Conservation (phyloP, 2,888 invertebrate genomes). For the Mimumesa dahlbomi region DNA sequence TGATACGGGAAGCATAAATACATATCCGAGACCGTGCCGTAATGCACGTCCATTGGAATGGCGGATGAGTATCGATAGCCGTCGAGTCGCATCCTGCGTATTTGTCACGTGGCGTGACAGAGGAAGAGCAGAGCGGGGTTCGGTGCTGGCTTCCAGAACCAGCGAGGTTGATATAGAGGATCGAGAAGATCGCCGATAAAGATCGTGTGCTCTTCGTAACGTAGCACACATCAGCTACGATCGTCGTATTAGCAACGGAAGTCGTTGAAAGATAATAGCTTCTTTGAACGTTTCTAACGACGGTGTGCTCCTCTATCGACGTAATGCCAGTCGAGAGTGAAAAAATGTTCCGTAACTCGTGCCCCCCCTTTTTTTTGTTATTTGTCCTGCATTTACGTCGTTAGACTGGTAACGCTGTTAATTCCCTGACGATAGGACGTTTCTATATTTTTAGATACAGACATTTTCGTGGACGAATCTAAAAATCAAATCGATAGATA, state of each 20-base stretch:
- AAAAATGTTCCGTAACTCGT: conserved; percentile 20
- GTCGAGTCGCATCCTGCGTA: conserved; percentile 74
- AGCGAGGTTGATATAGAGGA: conserved; percentile 40
- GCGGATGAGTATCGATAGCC: conserved; percentile 76
- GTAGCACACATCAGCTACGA: conserved; percentile 34
- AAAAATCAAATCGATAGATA: not conserved
- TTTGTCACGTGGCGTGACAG: conserved; percentile 67
- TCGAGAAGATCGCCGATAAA: conserved; percentile 61
- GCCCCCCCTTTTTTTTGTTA: not conserved
- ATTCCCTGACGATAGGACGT: no score
- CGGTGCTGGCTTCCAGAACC: not conserved
- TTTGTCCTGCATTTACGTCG: no score
- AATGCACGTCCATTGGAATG: conserved; percentile 70
- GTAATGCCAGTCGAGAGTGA: conserved; percentile 38
- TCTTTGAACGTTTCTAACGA: conserved; percentile 56
- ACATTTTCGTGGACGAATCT: no score
- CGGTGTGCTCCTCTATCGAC: conserved; percentile 41
- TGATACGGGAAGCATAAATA: conserved; percentile 80
- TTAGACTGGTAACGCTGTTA: no score
- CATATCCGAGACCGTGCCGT: conserved; percentile 70
- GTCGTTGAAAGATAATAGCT: conserved; percentile 62
- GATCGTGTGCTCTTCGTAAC: conserved; percentile 60
- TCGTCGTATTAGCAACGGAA: conserved; percentile 62
- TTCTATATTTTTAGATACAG: no score
- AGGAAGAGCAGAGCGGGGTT: conserved; percentile 8